Conservation (phyloP, 1,140 invertebrate genomes). For the Tribolium castaneum region DNA sequence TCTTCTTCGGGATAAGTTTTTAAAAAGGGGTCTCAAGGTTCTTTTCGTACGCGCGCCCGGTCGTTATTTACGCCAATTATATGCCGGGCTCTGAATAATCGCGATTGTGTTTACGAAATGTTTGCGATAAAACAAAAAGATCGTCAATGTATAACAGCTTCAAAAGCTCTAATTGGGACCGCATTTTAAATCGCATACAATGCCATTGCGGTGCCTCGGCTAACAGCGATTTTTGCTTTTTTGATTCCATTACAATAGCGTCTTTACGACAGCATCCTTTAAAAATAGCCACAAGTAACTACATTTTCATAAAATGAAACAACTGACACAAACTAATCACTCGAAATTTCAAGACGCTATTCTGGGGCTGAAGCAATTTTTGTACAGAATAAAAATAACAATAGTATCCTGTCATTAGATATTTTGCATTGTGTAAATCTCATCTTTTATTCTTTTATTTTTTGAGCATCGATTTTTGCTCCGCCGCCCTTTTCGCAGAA, state of each 20-base stretch:
- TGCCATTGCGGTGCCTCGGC: background rate
- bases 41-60: background rate
- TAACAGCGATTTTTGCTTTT: too few species aligned
- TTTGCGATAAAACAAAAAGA: background rate
- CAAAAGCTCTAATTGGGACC: background rate
- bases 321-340: too few species aligned
- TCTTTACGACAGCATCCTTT: too few species aligned
- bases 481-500: background rate
- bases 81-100: background rate
- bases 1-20: conserved; percentile 24
- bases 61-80: conserved; percentile 47
- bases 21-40: conserved; percentile 8
- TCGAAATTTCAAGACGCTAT: too few species aligned
- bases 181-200: background rate
- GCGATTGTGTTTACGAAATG: background rate
- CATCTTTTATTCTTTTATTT: too few species aligned
- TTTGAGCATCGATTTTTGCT: background rate
- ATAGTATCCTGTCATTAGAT: too few species aligned
- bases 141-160: background rate
- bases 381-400: too few species aligned
- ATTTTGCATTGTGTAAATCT: too few species aligned
- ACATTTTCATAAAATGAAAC: too few species aligned
- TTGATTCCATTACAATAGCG: too few species aligned
- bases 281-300: too few species aligned
- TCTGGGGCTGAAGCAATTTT: too few species aligned